These are phyloP conservation scores for Hydrophis major DNA, from an alignment of 2,797 vertebrate species.

Conservation along the genomic window DNA sequence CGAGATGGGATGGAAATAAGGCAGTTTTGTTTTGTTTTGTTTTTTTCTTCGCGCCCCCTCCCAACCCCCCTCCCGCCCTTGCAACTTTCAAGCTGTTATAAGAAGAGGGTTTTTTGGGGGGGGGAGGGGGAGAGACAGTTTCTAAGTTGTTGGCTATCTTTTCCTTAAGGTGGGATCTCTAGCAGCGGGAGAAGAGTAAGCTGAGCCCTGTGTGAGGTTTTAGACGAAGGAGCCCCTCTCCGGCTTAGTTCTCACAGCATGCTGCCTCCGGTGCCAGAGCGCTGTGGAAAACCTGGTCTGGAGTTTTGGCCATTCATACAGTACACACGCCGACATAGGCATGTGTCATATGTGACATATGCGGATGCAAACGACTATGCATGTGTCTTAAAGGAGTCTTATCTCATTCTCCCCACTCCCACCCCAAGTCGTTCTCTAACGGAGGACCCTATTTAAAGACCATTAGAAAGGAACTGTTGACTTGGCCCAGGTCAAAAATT, in stretches of 20 bases:
- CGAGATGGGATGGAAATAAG: background rate
- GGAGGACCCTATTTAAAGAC: background rate
- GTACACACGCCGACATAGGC: background rate
- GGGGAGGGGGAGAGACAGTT: background rate
- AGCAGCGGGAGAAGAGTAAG: constrained; percentile 18
- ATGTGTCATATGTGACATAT: background rate
- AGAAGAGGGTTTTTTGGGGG: background rate
- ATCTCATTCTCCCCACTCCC: background rate
- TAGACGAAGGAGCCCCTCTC: constrained; percentile 57
- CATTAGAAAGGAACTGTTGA: background rate
- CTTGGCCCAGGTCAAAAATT: background rate
- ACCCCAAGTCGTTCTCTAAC: background rate
- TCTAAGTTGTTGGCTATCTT: background rate
- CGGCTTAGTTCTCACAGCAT: constrained; percentile 56
- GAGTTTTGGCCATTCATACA: constrained; percentile 35
- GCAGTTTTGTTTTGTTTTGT: background rate
- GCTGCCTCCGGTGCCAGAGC: constrained; percentile 35
- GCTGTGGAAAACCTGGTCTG: constrained; percentile 69
- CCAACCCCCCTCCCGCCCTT: too few species aligned
- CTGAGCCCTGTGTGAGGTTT: constrained; percentile 59
- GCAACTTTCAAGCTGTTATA: background rate
- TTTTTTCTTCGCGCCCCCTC: too few species aligned
- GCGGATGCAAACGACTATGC: background rate
- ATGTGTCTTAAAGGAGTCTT: background rate
- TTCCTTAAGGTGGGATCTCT: constrained; percentile 21